A percentile compares a stretch with the other conserved stretches of the same genome.
Evolutionary conservation across 2,113 vertebrate genomes (phyloP).

Genomic region (Epinephelus moara): DNA sequence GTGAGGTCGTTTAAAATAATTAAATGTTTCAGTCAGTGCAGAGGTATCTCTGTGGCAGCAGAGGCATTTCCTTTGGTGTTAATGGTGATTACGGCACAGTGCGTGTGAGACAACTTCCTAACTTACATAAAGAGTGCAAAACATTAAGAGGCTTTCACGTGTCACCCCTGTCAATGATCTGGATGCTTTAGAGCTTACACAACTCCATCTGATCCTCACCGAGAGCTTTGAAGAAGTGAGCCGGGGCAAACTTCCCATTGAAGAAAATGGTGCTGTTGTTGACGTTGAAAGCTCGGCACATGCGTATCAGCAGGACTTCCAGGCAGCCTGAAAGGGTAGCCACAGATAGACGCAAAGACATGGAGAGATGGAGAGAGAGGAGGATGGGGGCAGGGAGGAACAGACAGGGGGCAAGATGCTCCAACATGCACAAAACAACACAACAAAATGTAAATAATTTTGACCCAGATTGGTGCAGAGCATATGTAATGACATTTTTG

Average conservation of each 20-base stretch:
- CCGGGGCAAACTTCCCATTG: constrained; percentile 89
- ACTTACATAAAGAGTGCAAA: background rate
- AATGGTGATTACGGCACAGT: background rate
- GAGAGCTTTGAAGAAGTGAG: constrained; percentile 91
- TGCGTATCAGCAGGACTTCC: constrained; percentile 92
- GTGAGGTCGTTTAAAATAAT: constrained; percentile 17
- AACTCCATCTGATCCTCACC: constrained; percentile 82
- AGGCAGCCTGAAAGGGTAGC: constrained; percentile 87
- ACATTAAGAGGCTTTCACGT: background rate
- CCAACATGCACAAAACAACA: constrained; percentile 77
- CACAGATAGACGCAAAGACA: constrained; percentile 68
- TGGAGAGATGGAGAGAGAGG: constrained; percentile 48
- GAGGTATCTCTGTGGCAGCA: background rate
- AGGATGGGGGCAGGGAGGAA: constrained; percentile 15
- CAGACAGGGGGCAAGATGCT: constrained; percentile 50
- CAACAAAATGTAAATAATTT: constrained; percentile 68
- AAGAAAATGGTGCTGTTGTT: constrained; percentile 91
- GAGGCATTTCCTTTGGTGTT: background rate
- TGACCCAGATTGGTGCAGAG: constrained; percentile 63
- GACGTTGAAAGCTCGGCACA: constrained; percentile 91
- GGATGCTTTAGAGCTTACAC: constrained; percentile 5
- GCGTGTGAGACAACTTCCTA: background rate
- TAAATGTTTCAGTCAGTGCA: background rate
- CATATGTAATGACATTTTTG: constrained; percentile 61
- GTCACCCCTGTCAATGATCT: background rate